phyloP scores from a whole-genome alignment of 2,113 vertebrate species.

The Megaleporinus macrocephalus region DNA sequence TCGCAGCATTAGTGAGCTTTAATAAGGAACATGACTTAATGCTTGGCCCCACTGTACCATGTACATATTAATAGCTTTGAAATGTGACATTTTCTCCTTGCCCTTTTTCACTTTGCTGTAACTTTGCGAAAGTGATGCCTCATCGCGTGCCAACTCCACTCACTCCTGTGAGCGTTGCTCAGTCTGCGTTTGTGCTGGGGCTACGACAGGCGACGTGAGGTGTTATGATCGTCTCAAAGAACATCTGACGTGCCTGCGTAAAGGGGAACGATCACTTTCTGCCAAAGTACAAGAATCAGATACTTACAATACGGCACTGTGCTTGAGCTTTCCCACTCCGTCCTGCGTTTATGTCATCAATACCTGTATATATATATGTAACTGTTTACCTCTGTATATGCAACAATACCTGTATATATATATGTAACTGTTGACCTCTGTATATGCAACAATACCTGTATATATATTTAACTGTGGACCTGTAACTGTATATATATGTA shows the following conservation, averaged over 20 bases:
- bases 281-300: slow-evolving; percentile 4
- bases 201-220: not conserved
- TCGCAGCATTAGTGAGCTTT: slow-evolving; percentile 64
- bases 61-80: slow-evolving; percentile 71
- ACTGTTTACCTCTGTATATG: too few species aligned
- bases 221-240: not conserved
- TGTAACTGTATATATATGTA: too few species aligned
- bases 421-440: too few species aligned
- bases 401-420: too few species aligned
- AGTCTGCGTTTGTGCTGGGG: not conserved
- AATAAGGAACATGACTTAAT: slow-evolving; percentile 65
- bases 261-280: slow-evolving; percentile 20
- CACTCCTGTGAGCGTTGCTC: not conserved
- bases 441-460: too few species aligned
- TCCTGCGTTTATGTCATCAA: not conserved
- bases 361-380: not conserved
- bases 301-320: not conserved
- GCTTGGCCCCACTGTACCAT: slow-evolving; percentile 40
- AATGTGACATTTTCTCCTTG: slow-evolving; percentile 68
- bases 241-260: not conserved
- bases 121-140: slow-evolving; percentile 27
- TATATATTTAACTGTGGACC: too few species aligned
- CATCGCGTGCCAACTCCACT: not conserved
- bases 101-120: slow-evolving; percentile 34
- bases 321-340: not conserved